Evolutionary conservation across 2,888 invertebrate genomes (phyloP).

Genomic region (Rotaria macrura): DNA sequence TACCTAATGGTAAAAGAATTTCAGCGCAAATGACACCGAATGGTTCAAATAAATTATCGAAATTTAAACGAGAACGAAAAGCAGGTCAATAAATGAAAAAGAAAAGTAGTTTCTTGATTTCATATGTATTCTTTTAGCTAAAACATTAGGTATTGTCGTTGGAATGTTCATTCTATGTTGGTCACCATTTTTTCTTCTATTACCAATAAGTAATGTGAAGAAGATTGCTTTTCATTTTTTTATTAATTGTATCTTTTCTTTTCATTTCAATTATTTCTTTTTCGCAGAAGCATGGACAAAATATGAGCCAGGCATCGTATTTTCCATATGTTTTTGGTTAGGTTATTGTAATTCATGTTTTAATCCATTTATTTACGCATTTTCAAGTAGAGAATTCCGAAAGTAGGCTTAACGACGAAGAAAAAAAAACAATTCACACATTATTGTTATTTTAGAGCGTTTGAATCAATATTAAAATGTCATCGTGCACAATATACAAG

Average conservation of each 20-base stretch:
- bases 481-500: background rate
- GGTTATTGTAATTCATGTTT: constrained; percentile 62
- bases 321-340: constrained; percentile 61
- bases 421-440: background rate
- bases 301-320: constrained; percentile 43
- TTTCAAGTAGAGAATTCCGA: constrained; percentile 53
- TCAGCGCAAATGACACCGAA: background rate
- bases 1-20: background rate
- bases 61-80: constrained; percentile 9
- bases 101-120: background rate
- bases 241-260: background rate
- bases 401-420: too few relatives aligned
- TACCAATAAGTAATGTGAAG: constrained; percentile 56
- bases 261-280: background rate
- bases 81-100: background rate
- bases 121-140: constrained; percentile 49
- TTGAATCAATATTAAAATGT: constrained; percentile 4
- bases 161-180: constrained; percentile 60
- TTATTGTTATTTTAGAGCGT: background rate
- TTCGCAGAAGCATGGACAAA: background rate
- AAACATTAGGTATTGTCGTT: constrained; percentile 60
- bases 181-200: constrained; percentile 61
- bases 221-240: background rate
- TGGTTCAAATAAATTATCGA: background rate
- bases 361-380: constrained; percentile 61